These are phyloP conservation scores for Ochropleura leucogaster DNA, from an alignment of 2,888 invertebrate species.

Conservation along the genomic window DNA sequence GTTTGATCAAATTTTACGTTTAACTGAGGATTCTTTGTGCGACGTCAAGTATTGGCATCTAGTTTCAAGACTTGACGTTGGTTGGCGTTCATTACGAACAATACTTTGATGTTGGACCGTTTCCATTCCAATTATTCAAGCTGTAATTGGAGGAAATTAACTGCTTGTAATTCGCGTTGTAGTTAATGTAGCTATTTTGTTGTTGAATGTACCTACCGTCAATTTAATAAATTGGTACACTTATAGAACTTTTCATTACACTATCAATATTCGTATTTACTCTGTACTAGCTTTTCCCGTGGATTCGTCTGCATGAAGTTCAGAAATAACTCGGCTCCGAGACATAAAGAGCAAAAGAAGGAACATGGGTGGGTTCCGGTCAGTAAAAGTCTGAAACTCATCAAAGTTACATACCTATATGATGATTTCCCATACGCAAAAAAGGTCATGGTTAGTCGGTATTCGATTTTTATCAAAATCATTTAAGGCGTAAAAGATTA, in stretches of 20 bases:
- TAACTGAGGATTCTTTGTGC: constrained; percentile 59
- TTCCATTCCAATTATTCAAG: constrained; percentile 34
- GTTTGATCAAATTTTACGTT: constrained; percentile 66
- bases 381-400: no score
- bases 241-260: background rate
- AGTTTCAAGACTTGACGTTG: constrained; percentile 33
- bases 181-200: constrained; percentile 17
- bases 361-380: no score
- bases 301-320: no score
- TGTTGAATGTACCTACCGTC: background rate
- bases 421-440: no score
- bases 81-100: constrained; percentile 37
- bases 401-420: no score
- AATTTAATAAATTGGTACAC: background rate
- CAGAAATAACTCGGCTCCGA: no score
- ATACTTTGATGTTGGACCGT: constrained; percentile 48
- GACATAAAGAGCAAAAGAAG: no score
- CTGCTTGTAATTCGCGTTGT: constrained; percentile 23
- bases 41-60: constrained; percentile 59
- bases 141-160: constrained; percentile 40
- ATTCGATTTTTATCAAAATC: no score
- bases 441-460: no score
- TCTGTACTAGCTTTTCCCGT: no score
- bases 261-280: no score
- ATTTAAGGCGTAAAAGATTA: no score